Evolutionary conservation across 2,797 vertebrate genomes (phyloP).

Genomic region (Sciaenops ocellatus): DNA sequence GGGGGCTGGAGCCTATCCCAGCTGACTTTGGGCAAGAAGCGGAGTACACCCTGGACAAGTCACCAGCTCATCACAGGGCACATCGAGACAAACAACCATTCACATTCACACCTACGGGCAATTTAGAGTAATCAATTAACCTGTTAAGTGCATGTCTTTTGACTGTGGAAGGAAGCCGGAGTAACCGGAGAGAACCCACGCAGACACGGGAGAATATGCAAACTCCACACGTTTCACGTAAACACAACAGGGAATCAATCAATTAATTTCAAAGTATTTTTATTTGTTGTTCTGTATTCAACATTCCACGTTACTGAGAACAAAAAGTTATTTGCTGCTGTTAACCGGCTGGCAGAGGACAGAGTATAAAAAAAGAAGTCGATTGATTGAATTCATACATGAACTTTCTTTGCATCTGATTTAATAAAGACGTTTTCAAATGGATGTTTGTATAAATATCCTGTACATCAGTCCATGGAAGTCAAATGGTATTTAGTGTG

Average conservation of each 20-base stretch:
- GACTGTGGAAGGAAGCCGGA: too few relatives aligned
- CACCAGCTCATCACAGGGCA: too few relatives aligned
- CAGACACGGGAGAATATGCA: too few relatives aligned
- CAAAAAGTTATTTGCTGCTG: conserved; percentile 36
- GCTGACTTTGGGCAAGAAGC: too few relatives aligned
- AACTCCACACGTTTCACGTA: too few relatives aligned
- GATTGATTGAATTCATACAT: conserved; percentile 9
- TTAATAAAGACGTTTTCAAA: conserved; percentile 30
- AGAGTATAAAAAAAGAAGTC: conserved; percentile 60
- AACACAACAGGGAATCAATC: background rate
- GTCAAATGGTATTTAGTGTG: background rate
- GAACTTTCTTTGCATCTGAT: conserved; percentile 12
- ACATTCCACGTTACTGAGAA: conserved; percentile 58
- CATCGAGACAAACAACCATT: too few relatives aligned
- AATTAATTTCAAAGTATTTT: conserved; percentile 59
- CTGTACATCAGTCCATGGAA: conserved; percentile 39
- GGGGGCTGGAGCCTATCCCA: too few relatives aligned
- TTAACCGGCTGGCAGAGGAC: conserved; percentile 43
- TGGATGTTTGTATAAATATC: conserved; percentile 50
- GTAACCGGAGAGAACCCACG: too few relatives aligned
- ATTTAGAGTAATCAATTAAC: too few relatives aligned
- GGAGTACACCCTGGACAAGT: too few relatives aligned
- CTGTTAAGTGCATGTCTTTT: too few relatives aligned
- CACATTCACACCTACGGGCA: too few relatives aligned
- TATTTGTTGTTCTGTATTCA: conserved; percentile 66